Percentiles rank a stretch among this genome's conserved stretches.
Evolutionary conservation across 2,888 invertebrate species (phyloP).

Genomic region (Eilema sororculum): DNA sequence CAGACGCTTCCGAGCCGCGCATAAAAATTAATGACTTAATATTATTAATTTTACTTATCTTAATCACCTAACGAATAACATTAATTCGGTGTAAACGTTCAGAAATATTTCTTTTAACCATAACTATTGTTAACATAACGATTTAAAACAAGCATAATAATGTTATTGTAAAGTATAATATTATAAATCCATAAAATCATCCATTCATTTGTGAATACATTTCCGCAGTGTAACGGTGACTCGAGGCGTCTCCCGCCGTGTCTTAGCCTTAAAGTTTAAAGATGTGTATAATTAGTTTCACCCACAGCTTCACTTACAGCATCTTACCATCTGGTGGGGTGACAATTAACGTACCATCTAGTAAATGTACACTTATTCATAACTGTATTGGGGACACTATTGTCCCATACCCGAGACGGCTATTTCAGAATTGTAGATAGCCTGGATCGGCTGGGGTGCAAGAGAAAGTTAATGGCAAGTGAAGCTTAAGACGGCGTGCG

Average conservation of each 20-base stretch:
- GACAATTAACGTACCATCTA: no score
- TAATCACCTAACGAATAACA: conserved; percentile 9
- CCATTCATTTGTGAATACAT: not conserved
- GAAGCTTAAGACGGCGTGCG: no score
- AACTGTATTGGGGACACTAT: no score
- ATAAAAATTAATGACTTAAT: conserved; percentile 6
- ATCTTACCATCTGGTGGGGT: no score
- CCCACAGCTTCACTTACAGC: no score
- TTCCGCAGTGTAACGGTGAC: not conserved
- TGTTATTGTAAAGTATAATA: not conserved
- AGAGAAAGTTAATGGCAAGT: no score
- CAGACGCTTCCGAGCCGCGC: not conserved
- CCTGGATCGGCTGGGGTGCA: no score
- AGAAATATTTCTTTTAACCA: conserved; percentile 2
- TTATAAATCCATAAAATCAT: not conserved
- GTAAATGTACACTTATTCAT: no score
- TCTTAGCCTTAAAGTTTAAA: not conserved
- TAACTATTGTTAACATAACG: not conserved
- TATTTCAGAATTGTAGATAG: no score
- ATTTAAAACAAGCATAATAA: not conserved
- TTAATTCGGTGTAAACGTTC: not conserved
- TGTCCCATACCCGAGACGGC: no score
- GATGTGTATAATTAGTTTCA: not conserved
- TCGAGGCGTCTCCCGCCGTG: not conserved
- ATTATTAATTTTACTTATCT: conserved; percentile 11